Percentiles rank a stretch among this genome's conserved stretches.
These are phyloP conservation scores for Volucella bombylans DNA, from an alignment of 2,888 invertebrate species.

Conservation along the genomic window DNA sequence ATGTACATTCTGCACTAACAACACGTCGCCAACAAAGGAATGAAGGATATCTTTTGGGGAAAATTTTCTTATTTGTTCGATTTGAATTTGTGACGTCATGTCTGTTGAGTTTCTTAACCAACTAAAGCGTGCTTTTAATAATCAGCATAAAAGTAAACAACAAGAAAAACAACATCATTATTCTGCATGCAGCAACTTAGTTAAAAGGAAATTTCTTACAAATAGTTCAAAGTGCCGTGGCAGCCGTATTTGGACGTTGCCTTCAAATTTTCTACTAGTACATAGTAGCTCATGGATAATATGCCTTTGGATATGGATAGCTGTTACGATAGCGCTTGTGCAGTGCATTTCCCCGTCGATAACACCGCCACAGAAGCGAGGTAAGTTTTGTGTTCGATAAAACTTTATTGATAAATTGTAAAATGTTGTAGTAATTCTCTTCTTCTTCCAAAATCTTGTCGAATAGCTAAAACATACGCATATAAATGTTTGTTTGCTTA, in stretches of 20 bases:
- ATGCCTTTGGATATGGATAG: constrained; percentile 78
- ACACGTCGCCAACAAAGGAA: constrained; percentile 49
- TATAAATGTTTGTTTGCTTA: too few species aligned
- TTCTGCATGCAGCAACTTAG: constrained; percentile 20
- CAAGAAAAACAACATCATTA: constrained; percentile 14
- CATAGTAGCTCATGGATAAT: constrained; percentile 76
- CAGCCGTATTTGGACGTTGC: constrained; percentile 48
- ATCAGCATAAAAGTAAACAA: constrained; percentile 21
- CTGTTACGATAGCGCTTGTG: constrained; percentile 79
- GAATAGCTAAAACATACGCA: too few species aligned
- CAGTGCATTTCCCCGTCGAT: constrained; percentile 81
- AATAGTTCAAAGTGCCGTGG: constrained; percentile 52
- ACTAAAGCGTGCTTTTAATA: constrained; percentile 31
- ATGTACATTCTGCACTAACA: constrained; percentile 32
- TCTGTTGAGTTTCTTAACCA: constrained; percentile 60
- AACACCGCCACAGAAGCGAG: constrained; percentile 82
- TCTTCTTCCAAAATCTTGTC: too few species aligned
- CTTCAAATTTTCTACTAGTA: constrained; percentile 51
- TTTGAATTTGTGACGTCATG: constrained; percentile 69
- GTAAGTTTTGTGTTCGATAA: constrained; percentile 76
- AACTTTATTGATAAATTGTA: not conserved
- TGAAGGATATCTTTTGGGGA: constrained; percentile 61
- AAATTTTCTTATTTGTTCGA: constrained; percentile 60
- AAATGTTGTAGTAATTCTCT: too few species aligned
- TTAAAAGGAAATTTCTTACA: constrained; percentile 29